Conservation (phyloP, 1,140 invertebrate genomes). For the Drosophila mauritiana region DNA sequence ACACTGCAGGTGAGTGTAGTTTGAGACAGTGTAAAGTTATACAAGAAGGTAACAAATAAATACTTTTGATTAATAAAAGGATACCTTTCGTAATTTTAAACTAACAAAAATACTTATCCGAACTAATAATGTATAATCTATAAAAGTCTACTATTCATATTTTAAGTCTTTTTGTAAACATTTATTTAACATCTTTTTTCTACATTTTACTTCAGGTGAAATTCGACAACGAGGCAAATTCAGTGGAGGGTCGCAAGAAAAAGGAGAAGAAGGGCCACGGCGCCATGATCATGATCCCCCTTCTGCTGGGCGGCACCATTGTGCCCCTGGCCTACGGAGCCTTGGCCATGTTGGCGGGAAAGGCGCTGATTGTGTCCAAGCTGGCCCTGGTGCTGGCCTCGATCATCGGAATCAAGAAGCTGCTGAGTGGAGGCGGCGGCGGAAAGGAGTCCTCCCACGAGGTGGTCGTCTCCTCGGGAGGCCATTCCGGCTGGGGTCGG, state of each 20-base stretch:
- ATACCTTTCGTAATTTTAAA: neutral
- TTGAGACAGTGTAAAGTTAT: neutral
- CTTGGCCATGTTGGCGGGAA: constrained; percentile 91
- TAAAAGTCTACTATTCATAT: no score
- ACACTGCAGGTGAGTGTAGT: constrained; percentile 88
- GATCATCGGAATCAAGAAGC: constrained; percentile 93
- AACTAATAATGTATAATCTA: no score
- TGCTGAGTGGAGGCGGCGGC: constrained; percentile 88
- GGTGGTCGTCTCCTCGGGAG: constrained; percentile 89
- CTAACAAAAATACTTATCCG: no score
- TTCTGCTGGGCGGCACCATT: constrained; percentile 91
- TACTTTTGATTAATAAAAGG: no score
- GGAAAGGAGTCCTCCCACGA: constrained; percentile 88
- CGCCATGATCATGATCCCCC: constrained; percentile 90
- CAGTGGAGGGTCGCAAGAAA: constrained; percentile 76
- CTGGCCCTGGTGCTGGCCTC: constrained; percentile 91
- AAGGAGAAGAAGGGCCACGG: constrained; percentile 89
- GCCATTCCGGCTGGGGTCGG: constrained; percentile 90
- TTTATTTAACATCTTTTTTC: neutral
- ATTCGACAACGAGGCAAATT: constrained; percentile 57
- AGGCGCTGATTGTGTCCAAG: constrained; percentile 93
- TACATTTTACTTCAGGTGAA: constrained; percentile 59
- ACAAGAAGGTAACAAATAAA: neutral
- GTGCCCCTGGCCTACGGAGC: constrained; percentile 92
- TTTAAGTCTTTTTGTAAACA: no score